Evolutionary conservation across 2,797 vertebrate genomes (phyloP).

Genomic region (Acrossocheilus wenchowensis): DNA sequence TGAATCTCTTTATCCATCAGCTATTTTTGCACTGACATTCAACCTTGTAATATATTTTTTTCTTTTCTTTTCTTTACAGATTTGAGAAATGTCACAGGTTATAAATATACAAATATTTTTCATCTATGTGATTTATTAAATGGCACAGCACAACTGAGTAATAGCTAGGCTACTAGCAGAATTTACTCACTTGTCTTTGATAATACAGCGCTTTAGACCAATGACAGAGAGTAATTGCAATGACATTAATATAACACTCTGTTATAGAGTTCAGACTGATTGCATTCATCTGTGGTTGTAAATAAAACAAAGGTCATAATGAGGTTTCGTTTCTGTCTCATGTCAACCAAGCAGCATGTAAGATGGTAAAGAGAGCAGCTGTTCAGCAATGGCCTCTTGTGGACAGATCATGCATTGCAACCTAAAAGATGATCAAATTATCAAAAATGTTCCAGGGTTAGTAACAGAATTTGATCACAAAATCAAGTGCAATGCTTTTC

Average conservation of each 20-base stretch:
- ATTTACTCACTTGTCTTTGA: neutral
- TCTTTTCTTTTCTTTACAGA: neutral
- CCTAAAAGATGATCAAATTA: neutral
- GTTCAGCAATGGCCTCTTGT: conserved; percentile 52
- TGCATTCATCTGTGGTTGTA: neutral
- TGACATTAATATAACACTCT: neutral
- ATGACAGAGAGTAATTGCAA: neutral
- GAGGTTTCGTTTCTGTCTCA: neutral
- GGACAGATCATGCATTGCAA: conserved; percentile 5
- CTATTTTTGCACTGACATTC: neutral
- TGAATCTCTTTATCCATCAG: neutral
- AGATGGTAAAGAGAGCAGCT: neutral
- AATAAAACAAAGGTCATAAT: neutral
- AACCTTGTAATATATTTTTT: neutral
- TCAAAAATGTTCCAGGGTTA: neutral
- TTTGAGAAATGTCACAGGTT: neutral
- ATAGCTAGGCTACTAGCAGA: neutral
- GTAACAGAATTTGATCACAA: neutral
- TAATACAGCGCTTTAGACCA: neutral
- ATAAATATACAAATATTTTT: neutral
- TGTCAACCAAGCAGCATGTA: neutral
- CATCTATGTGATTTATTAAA: neutral
- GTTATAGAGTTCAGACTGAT: neutral
- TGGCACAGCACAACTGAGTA: neutral
- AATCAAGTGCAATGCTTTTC: neutral